These are phyloP conservation scores for Dusona sp. DNA, from an alignment of 2,888 invertebrate species.

Conservation along the genomic window DNA sequence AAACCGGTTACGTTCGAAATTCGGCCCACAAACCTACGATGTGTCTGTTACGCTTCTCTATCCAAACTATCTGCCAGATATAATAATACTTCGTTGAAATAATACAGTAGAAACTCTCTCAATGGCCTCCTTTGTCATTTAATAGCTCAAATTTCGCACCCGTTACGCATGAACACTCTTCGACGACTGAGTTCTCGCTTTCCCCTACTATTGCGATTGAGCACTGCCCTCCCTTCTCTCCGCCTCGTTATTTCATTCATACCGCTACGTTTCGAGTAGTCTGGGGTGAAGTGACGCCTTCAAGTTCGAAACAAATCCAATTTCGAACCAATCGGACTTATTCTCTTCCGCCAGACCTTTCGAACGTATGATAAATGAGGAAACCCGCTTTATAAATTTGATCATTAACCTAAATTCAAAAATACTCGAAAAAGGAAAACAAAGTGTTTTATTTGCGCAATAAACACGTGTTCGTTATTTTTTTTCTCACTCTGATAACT, in stretches of 20 bases:
- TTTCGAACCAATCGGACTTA: background rate
- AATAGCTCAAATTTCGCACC: background rate
- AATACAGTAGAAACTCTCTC: background rate
- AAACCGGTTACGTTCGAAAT: conserved; percentile 49
- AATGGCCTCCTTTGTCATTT: background rate
- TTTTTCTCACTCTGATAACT: background rate
- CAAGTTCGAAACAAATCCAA: background rate
- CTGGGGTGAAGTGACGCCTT: background rate
- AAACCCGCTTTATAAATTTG: background rate
- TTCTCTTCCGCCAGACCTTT: background rate
- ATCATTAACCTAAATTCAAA: background rate
- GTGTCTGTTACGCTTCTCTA: background rate
- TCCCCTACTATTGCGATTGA: background rate
- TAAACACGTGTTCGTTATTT: background rate
- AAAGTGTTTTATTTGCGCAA: background rate
- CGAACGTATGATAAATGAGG: background rate
- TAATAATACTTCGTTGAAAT: background rate
- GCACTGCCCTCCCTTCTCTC: background rate
- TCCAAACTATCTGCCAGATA: background rate
- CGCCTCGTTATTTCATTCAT: background rate
- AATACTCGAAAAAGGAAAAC: background rate
- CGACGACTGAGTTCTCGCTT: background rate
- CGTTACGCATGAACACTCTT: background rate
- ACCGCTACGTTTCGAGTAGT: no score
- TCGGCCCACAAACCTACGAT: conserved; percentile 4